Evolutionary conservation across 2,797 vertebrate species (phyloP), one percentile per base, ranked within the genome.

Genomic region (Hypotaenidia philippensis): DNA sequence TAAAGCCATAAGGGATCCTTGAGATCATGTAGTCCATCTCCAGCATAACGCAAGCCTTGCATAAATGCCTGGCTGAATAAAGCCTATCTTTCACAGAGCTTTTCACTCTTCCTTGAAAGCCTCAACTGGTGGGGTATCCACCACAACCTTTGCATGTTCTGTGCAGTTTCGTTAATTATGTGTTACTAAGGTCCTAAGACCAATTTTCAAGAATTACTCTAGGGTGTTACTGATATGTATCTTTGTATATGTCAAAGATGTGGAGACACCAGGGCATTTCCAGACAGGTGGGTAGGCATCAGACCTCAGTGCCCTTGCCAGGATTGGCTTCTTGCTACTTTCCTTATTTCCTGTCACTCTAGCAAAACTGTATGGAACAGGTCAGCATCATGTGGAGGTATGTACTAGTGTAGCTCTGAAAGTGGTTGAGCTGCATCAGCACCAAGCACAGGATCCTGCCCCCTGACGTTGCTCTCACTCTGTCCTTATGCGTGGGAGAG

Each of bases 1-100:
- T 69, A 79, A 84, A 92, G 74, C 90, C 94, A 93, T 76, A 87
- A 90, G 81, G 83, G 88, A 90, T 90, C 88, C 70, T 96, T 90
- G 83, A 92, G 81, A 92, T 89, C 94, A 85, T 87, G 44, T 82
- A 77, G 83, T 95, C 95, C 88, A 90, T 92, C 90, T 94, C 55
- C 90, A 45, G 64, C 78, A 83, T 79, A 96, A 60, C 60, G 56
- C 71, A 89, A 91, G 86, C 78, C 59, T 76, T 82, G 59, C 77
- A 93, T 72, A 81, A 93, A 93, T 59, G 83, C 83, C 86, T 45
- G 5, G 74, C 83, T 60, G 74, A 90, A 76, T 84, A 57, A 84
- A 93, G 56, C 26, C 1, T 41, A 63, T 74, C 38, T 89, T 92
- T 84, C 81, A 84, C 52, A 82, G 74, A 80, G 56, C 57, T 93